Evolutionary conservation across 2,113 vertebrate species (phyloP).

Genomic region (Semicossyphus pulcher): DNA sequence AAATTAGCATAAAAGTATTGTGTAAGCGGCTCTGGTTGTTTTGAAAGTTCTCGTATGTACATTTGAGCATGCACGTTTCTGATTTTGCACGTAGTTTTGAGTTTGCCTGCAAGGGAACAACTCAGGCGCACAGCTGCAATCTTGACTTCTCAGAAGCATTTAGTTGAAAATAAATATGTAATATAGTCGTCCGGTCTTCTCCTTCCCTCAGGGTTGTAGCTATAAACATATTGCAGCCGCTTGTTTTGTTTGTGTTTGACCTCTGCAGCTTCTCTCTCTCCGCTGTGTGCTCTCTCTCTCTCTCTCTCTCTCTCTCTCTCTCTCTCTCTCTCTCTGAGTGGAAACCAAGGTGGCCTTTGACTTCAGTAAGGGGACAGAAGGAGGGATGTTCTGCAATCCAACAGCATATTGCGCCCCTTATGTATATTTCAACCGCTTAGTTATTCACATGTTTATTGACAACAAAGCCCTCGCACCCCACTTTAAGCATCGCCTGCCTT

Average conservation of each 20-base stretch:
- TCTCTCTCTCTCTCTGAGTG: constrained; percentile 6
- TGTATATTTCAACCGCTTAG: constrained; percentile 31
- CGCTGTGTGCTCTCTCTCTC: constrained; percentile 7
- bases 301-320: constrained; percentile 1
- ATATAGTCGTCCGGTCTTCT: constrained; percentile 46
- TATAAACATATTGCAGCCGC: constrained; percentile 73
- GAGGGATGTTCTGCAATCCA: constrained; percentile 42
- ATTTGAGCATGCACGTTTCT: background rate
- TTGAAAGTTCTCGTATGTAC: background rate
- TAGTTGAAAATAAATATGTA: constrained; percentile 62
- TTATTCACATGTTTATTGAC: constrained; percentile 28
- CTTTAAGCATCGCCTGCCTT: constrained; percentile 25
- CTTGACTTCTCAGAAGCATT: constrained; percentile 34
- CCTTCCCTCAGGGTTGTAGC: constrained; percentile 54
- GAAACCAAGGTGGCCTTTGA: constrained; percentile 45
- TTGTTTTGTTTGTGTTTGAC: constrained; percentile 73
- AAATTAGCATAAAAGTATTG: constrained; percentile 4
- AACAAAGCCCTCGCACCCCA: constrained; percentile 26
- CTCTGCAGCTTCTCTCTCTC: constrained; percentile 24
- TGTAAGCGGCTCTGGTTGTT: background rate
- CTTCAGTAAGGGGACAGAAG: constrained; percentile 28
- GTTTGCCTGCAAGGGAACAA: constrained; percentile 6
- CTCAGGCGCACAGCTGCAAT: background rate
- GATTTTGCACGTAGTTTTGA: background rate
- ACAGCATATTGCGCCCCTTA: constrained; percentile 11